Base-by-base conservation (phyloP, 2,888 invertebrate species). In the Eucriotettix oculatus region DNA sequence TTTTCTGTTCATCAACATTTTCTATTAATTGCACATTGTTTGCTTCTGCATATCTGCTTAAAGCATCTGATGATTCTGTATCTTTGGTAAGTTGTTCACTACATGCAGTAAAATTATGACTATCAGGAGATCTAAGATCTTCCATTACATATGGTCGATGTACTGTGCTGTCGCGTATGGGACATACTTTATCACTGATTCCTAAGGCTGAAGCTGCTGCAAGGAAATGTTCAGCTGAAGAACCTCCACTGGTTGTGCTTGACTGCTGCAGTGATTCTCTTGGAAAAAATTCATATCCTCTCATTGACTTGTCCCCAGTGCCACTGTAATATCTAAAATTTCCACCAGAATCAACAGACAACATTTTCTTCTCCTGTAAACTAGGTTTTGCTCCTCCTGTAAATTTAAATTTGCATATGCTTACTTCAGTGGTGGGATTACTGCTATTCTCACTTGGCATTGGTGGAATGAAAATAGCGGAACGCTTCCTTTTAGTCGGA, bases 341-440 rank as follows among this genome's bases (percentile, higher is more conserved):
- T 0, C 92, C 92, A 1, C 90, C 90, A 0, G 90, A 85, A 71
- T 92, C 92, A 0, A 93, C 90, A 0, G 90, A 90, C 0, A 93
- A 77, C 84, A 91, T 91, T 72, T 93, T 93, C 74, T 93, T 93
- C 69, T 93, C 92, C 70, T 93, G 90, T 56, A 93, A 71, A 61
- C 86, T 86, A 0, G 93, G 93, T 65, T 90, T 90, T 0, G 90
- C 89, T 0, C 93, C 93, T 0, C 92, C 92, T 0, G 91, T 92
- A 71, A 93, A 92, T 71, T 93, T 93, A 70, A 93, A 93, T 72
- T 93, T 93, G 71, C 93, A 93, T 69, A 93, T 93, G 72, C 88
- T 88, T 53, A 90, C 92, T 73, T 90, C 89, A 0, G 88, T 86
- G 0, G 88, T 85, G 0, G 89, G 88, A 67, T 86, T 87, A 5